Evolutionary conservation across 2,888 invertebrate species (phyloP).

Genomic region (Sinelater perroti): DNA sequence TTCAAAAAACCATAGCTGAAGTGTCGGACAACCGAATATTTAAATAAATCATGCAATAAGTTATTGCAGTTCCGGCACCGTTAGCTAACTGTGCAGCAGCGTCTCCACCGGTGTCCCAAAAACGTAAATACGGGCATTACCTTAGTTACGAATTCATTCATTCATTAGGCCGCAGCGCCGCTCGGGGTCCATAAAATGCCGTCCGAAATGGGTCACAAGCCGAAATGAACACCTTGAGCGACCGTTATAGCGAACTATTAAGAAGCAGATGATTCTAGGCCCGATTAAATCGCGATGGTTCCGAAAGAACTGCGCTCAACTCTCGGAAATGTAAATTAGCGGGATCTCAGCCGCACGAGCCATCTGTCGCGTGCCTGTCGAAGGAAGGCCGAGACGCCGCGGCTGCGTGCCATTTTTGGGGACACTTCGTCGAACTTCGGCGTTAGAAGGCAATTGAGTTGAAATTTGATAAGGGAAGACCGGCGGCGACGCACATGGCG

Average conservation of each 20-base stretch:
- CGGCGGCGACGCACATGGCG: conserved; percentile 47
- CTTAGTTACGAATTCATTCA: too few relatives aligned
- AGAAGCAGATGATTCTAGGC: conserved; percentile 31
- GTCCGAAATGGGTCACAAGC: conserved; percentile 8
- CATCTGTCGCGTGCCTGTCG: conserved; percentile 32
- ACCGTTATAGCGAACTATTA: conserved; percentile 30
- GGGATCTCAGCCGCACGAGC: conserved; percentile 34
- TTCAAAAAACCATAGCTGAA: too few relatives aligned
- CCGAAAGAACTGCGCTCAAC: conserved; percentile 24
- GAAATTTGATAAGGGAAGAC: conserved; percentile 46
- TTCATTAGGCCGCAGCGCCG: too few relatives aligned
- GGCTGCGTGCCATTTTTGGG: not conserved
- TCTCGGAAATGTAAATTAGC: conserved; percentile 42
- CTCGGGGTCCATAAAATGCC: too few relatives aligned
- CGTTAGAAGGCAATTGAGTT: too few relatives aligned
- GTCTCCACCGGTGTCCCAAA: too few relatives aligned
- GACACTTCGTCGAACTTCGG: too few relatives aligned
- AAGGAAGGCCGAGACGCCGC: conserved; percentile 15
- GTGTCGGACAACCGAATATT: too few relatives aligned
- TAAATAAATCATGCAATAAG: too few relatives aligned
- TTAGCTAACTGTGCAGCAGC: too few relatives aligned
- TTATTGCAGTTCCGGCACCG: too few relatives aligned
- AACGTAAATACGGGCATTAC: too few relatives aligned
- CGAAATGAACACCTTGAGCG: conserved; percentile 30
- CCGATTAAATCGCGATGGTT: conserved; percentile 34